A percentile compares a stretch with the other conserved stretches of the same genome.
phyloP scores from a whole-genome alignment of 2,113 vertebrate genomes.

The Oreochromis aureus region DNA sequence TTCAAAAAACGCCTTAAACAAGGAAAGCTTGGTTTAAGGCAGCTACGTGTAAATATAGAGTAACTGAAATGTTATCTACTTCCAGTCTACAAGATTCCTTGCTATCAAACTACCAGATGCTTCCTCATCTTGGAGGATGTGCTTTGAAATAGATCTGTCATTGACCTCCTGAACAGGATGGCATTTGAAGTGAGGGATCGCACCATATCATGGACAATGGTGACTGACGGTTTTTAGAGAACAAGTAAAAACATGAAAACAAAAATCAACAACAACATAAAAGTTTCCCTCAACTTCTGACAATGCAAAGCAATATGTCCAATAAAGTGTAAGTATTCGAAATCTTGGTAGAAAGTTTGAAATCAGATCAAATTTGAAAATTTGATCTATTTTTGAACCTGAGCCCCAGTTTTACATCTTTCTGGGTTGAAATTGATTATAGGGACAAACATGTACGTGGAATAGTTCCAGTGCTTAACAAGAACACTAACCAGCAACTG shows the following conservation, averaged over 20 bases:
- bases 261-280: not conserved
- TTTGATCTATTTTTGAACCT: fast-evolving
- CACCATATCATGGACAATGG: not conserved
- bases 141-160: not conserved
- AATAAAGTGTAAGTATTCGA: fast-evolving
- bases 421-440: not conserved
- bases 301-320: not conserved
- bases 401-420: not conserved
- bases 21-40: not conserved
- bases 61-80: not conserved
- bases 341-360: not conserved
- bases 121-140: slow-evolving; percentile 23
- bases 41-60: not conserved
- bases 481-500: not conserved
- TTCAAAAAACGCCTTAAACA: not conserved
- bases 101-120: slow-evolving; percentile 3
- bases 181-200: not conserved
- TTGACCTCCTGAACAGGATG: not conserved
- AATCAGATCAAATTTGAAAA: not conserved
- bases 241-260: not conserved
- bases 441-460: not conserved
- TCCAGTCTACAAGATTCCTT: not conserved
- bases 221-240: not conserved
- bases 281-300: not conserved
- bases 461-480: not conserved